These are phyloP conservation scores for Apamea crenata DNA, from an alignment of 2,888 invertebrate species.

Conservation along the genomic window DNA sequence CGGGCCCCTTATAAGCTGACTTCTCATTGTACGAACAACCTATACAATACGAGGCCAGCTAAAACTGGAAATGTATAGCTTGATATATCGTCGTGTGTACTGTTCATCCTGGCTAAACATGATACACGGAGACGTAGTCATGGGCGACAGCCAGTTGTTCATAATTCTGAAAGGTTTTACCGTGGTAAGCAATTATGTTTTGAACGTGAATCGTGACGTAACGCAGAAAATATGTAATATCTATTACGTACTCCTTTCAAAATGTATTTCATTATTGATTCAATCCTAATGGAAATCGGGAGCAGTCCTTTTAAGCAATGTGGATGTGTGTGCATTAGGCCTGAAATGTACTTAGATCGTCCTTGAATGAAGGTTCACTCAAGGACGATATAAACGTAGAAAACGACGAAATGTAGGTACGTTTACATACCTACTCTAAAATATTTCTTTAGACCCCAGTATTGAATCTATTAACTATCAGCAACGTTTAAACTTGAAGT, in stretches of 20 bases:
- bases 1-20: no score
- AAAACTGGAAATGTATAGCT: no score
- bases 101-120: not conserved
- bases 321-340: constrained; percentile 37
- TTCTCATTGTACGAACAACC: no score
- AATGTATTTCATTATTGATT: constrained; percentile 24
- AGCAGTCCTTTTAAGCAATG: constrained; percentile 42
- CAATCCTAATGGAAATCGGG: constrained; percentile 38
- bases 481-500: no score
- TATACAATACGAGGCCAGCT: no score
- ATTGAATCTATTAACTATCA: not conserved
- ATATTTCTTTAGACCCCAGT: not conserved
- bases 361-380: constrained; percentile 16
- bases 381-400: no score
- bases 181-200: not conserved
- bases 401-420: no score
- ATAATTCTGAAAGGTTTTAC: not conserved
- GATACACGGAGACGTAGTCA: not conserved
- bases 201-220: not conserved
- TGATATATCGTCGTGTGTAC: not conserved
- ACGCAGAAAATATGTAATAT: not conserved
- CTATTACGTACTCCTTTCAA: constrained; percentile 1
- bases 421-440: not conserved
- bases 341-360: constrained; percentile 17
- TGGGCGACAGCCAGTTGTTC: not conserved